Percentiles rank a stretch among this genome's conserved stretches.
phyloP scores from a whole-genome alignment of 2,797 vertebrate genomes.

The Anguilla anguilla region DNA sequence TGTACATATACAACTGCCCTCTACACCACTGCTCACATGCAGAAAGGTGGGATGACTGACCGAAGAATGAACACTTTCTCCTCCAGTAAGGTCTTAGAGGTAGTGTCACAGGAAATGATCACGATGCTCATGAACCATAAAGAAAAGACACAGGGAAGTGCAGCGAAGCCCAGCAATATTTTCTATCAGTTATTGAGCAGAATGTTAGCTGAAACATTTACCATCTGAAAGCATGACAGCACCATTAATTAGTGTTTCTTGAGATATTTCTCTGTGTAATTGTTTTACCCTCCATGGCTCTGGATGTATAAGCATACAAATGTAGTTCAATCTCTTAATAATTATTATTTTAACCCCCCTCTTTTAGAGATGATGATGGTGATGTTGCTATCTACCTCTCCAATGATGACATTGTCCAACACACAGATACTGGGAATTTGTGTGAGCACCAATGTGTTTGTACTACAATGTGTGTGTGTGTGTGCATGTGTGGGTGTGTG shows the following conservation, averaged over 20 bases:
- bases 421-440: neutral
- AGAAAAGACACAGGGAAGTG: neutral
- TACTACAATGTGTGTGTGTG: neutral
- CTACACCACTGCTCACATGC: neutral
- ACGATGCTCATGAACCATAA: neutral
- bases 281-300: neutral
- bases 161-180: neutral
- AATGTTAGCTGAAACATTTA: neutral
- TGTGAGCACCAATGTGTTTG: neutral
- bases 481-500: neutral
- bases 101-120: neutral
- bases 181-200: neutral
- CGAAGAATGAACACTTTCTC: neutral
- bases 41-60: neutral
- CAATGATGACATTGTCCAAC: no score
- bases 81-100: neutral
- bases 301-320: no score
- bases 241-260: neutral
- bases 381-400: no score
- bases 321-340: no score
- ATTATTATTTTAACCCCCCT: neutral
- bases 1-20: neutral
- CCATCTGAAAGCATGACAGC: neutral
- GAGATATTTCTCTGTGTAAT: neutral
- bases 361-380: no score